These are phyloP conservation scores for Rhyacophila brunnea DNA, from an alignment of 1,140 invertebrate genomes.

Conservation along the genomic window DNA sequence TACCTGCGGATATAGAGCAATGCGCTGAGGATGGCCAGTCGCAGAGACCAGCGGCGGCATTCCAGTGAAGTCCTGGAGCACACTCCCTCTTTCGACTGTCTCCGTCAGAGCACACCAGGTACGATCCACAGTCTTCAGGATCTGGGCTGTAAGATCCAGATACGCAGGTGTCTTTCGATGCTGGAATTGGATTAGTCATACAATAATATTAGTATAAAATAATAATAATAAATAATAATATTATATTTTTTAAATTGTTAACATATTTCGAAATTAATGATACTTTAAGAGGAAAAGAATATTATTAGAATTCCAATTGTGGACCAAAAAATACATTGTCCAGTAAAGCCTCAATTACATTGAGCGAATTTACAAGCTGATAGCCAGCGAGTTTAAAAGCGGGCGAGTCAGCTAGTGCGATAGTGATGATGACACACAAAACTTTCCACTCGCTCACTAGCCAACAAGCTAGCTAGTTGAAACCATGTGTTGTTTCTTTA, in stretches of 20 bases:
- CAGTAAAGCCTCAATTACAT: too few species aligned
- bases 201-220: too few species aligned
- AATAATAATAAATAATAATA: background rate
- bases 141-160: conserved; percentile 66
- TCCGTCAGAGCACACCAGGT: conserved; percentile 71
- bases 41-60: conserved; percentile 61
- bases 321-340: too few species aligned
- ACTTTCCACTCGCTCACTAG: too few species aligned
- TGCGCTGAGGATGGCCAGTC: conserved; percentile 77
- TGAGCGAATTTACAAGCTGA: too few species aligned
- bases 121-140: conserved; percentile 69
- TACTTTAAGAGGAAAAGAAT: background rate
- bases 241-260: background rate
- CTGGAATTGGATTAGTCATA: conserved; percentile 18
- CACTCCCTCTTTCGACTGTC: conserved; percentile 69
- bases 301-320: too few species aligned
- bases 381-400: too few species aligned
- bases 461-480: too few species aligned
- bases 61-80: conserved; percentile 80
- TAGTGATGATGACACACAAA: too few species aligned
- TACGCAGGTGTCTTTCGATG: conserved; percentile 54
- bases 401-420: too few species aligned
- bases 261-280: background rate
- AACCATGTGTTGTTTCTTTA: too few species aligned
- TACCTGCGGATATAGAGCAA: conserved; percentile 47